Evolutionary conservation across 30 jellyfish, hydroid and myxozoan species (phyloP).

Genomic region (Morbakka virulenta): DNA sequence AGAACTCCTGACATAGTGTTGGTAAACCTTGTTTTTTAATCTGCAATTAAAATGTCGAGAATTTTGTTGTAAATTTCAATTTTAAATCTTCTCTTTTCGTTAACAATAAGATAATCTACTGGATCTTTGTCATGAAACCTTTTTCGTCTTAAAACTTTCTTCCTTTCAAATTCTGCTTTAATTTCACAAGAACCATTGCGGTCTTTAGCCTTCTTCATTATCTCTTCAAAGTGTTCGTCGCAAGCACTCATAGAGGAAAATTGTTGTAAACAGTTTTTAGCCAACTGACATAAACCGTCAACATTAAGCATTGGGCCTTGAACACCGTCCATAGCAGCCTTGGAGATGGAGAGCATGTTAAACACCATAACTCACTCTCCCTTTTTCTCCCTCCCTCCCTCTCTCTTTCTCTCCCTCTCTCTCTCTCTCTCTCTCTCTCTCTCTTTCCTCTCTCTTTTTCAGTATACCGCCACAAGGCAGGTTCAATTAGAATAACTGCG

Average conservation of each 20-base stretch:
- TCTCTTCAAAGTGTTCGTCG: conserved; percentile 4
- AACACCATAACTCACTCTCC: too few species aligned
- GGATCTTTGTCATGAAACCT: conserved; percentile 6
- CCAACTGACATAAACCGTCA: conserved; percentile 38
- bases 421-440: too few species aligned
- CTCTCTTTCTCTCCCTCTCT: too few species aligned
- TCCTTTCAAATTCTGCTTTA: neutral
- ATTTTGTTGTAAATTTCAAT: conserved; percentile 18
- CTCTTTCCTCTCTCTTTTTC: too few species aligned
- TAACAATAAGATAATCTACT: conserved; percentile 33
- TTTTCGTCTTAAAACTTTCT: conserved; percentile 5
- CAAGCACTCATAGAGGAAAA: conserved; percentile 10
- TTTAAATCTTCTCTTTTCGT: conserved; percentile 25
- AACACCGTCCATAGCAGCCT: conserved; percentile 56
- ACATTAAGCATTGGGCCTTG: conserved; percentile 49
- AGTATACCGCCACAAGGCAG: too few species aligned
- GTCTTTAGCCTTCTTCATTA: conserved; percentile 16
- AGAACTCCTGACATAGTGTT: conserved; percentile 20
- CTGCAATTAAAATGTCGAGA: conserved; percentile 23
- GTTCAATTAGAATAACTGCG: too few species aligned
- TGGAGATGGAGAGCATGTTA: conserved; percentile 24
- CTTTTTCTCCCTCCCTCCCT: too few species aligned
- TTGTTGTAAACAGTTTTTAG: conserved; percentile 3
- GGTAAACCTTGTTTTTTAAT: conserved; percentile 24
- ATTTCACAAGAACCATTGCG: conserved; percentile 5